These are phyloP conservation scores for Eutolmus rufibarbis DNA, from an alignment of 2,888 invertebrate genomes.

Conservation along the genomic window DNA sequence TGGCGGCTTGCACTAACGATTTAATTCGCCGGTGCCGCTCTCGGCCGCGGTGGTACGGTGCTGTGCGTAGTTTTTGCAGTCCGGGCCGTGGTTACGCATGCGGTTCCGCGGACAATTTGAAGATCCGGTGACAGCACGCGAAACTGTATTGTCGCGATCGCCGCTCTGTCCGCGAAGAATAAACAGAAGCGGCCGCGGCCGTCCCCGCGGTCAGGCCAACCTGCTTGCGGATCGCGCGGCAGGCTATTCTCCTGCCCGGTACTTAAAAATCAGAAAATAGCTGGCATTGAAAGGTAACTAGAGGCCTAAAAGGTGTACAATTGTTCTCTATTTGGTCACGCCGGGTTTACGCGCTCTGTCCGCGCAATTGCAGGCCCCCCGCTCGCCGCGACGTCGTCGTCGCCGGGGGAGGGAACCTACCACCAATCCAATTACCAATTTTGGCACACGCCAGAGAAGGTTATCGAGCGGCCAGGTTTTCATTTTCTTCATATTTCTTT, in stretches of 20 bases:
- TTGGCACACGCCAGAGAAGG: constrained; percentile 51
- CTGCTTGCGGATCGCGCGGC: background rate
- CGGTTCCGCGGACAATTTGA: constrained; percentile 18
- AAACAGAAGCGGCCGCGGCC: background rate
- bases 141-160: background rate
- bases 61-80: constrained; percentile 3
- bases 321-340: constrained; percentile 51
- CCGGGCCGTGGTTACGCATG: constrained; percentile 14
- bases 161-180: background rate
- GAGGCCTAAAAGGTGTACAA: constrained; percentile 44
- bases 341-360: constrained; percentile 43
- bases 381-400: background rate
- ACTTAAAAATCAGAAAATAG: constrained; percentile 34
- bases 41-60: background rate
- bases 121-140: constrained; percentile 14
- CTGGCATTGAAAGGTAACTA: constrained; percentile 41
- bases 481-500: constrained; percentile 28
- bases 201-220: background rate
- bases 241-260: background rate
- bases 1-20: constrained; percentile 9
- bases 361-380: background rate
- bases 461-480: constrained; percentile 40
- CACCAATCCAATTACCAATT: constrained; percentile 50
- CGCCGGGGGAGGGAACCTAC: constrained; percentile 41
- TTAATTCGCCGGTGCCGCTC: constrained; percentile 2